A percentile compares a stretch with the other conserved stretches of the same genome.
Evolutionary conservation across 2,797 vertebrate species (phyloP).

Genomic region (Pteropus rufus): DNA sequence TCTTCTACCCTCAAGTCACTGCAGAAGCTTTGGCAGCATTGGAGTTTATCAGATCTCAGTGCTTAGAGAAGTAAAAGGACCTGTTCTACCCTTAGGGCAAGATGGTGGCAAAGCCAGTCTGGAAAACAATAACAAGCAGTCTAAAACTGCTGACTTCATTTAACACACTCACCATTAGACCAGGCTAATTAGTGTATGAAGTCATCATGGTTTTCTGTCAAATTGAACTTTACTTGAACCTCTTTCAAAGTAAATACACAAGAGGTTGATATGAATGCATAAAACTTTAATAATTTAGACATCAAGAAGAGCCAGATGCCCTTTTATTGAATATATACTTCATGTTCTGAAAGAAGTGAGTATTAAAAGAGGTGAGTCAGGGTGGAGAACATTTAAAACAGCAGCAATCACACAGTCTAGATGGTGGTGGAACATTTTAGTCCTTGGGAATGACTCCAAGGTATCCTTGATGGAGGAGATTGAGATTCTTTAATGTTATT

Average conservation of each 20-base stretch:
- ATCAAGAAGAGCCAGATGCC: slow-evolving; percentile 56
- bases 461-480: background rate
- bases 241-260: slow-evolving; percentile 59
- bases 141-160: background rate
- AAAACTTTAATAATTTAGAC: slow-evolving; percentile 60
- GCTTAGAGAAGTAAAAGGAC: background rate
- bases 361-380: background rate
- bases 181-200: slow-evolving; percentile 38
- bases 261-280: slow-evolving; percentile 13
- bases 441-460: background rate
- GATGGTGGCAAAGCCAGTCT: background rate
- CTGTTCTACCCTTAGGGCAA: background rate
- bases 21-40: background rate
- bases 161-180: slow-evolving; percentile 18
- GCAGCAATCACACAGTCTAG: background rate
- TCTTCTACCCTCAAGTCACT: background rate
- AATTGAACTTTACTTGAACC: slow-evolving; percentile 64
- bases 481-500: background rate
- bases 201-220: slow-evolving; percentile 16
- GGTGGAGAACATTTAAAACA: background rate
- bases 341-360: background rate
- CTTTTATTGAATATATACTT: slow-evolving; percentile 60
- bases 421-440: background rate
- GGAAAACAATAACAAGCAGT: background rate
- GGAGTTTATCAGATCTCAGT: background rate